These are phyloP conservation scores for Haplotaxodon microlepis DNA, from an alignment of 2,113 vertebrate species.

Conservation along the genomic window DNA sequence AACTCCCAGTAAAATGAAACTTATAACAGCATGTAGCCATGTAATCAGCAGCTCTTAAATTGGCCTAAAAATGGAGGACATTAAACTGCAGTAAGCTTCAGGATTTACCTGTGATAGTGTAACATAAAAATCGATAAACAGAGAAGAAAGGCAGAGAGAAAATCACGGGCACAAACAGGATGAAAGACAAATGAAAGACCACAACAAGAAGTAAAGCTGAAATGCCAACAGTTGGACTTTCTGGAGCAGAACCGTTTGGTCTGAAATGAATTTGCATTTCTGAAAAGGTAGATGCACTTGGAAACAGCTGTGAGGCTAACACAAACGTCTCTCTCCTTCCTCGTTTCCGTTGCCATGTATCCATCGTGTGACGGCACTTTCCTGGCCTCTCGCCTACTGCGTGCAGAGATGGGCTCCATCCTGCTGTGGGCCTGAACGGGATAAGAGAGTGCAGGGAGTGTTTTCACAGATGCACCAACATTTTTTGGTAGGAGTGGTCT, in stretches of 20 bases:
- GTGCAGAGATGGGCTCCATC: not conserved
- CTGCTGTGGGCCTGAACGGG: not conserved
- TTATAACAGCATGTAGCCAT: fast-evolving
- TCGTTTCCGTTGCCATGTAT: not conserved
- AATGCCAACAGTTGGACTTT: not conserved
- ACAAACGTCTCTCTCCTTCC: fast-evolving
- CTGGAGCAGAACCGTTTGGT: not conserved
- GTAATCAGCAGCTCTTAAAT: fast-evolving
- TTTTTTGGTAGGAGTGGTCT: not conserved
- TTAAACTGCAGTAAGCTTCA: not conserved
- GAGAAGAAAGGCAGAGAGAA: not conserved
- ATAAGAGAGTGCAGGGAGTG: not conserved
- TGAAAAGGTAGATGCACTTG: fast-evolving
- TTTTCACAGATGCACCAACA: not conserved
- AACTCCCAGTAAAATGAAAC: not conserved
- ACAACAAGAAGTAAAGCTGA: not conserved
- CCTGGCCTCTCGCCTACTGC: not conserved
- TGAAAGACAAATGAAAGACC: not conserved
- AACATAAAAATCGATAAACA: fast-evolving
- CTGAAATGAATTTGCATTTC: not conserved
- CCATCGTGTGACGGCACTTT: not conserved
- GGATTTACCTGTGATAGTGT: fast-evolving
- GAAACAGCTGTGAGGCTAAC: fast-evolving
- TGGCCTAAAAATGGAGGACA: not conserved
- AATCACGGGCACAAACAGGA: not conserved